A percentile compares a stretch with the other conserved stretches of the same genome.
Evolutionary conservation across 2,113 vertebrate species (phyloP).

Genomic region (Neopipo cinnamomea): DNA sequence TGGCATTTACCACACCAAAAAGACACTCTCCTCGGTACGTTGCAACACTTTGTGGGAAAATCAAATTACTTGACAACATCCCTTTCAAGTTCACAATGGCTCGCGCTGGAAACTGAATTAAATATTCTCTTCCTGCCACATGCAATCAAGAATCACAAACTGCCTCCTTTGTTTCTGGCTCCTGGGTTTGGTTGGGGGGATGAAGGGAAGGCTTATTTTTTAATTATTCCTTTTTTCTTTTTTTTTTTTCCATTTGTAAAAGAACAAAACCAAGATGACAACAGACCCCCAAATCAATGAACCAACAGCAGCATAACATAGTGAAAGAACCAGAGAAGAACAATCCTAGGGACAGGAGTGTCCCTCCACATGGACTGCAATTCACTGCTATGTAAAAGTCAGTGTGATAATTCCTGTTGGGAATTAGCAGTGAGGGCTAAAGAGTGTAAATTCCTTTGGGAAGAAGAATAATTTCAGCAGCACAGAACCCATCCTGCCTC

Average conservation of each 20-base stretch:
- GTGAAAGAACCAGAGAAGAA: background rate
- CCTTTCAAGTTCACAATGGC: slow-evolving; percentile 34
- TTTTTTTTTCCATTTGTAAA: background rate
- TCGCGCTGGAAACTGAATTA: background rate
- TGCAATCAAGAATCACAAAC: background rate
- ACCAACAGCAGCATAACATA: background rate
- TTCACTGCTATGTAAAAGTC: background rate
- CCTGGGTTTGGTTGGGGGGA: background rate
- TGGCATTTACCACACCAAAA: background rate
- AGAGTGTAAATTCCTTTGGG: background rate
- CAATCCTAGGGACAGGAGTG: background rate
- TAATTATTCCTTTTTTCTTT: background rate
- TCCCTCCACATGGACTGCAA: background rate
- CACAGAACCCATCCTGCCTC: background rate
- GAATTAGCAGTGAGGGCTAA: background rate
- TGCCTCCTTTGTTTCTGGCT: background rate
- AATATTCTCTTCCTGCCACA: slow-evolving; percentile 21
- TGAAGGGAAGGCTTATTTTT: background rate
- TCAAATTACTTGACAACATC: background rate
- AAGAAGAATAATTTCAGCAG: background rate
- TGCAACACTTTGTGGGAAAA: slow-evolving; percentile 43
- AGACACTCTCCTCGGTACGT: background rate
- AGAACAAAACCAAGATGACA: background rate
- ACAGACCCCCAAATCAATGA: background rate
- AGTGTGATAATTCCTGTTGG: background rate